Conservation (phyloP, 2,797 vertebrate species). For the Anniella stebbinsi region DNA sequence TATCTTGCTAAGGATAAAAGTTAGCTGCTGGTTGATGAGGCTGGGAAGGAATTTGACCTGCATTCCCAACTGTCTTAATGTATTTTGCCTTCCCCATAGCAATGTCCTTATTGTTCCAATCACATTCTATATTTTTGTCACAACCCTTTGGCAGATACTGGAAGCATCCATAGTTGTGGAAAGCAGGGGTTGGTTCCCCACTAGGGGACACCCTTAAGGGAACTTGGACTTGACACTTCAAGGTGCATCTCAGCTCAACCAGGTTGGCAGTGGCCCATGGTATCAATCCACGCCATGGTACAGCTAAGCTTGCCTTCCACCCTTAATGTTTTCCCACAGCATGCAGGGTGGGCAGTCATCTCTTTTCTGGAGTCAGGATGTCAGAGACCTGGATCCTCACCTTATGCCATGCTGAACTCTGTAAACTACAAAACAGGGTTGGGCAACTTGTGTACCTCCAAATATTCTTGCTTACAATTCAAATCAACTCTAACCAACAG, state of each 20-base stretch:
- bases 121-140: background rate
- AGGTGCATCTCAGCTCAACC: background rate
- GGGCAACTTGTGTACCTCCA: too few relatives aligned
- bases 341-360: background rate
- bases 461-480: too few relatives aligned
- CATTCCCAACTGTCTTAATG: background rate
- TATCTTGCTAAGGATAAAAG: background rate
- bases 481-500: too few relatives aligned
- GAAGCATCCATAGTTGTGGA: background rate
- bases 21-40: too few relatives aligned
- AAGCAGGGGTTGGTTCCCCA: background rate
- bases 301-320: background rate
- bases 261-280: background rate
- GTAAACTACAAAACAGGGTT: background rate
- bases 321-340: background rate
- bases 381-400: background rate
- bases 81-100: background rate
- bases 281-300: background rate
- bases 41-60: background rate
- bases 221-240: background rate
- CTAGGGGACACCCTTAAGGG: background rate
- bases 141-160: background rate
- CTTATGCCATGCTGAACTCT: background rate
- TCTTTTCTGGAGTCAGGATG: background rate
- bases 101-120: background rate